phyloP scores from a whole-genome alignment of 2,113 vertebrate species.

The Mobula hypostoma region DNA sequence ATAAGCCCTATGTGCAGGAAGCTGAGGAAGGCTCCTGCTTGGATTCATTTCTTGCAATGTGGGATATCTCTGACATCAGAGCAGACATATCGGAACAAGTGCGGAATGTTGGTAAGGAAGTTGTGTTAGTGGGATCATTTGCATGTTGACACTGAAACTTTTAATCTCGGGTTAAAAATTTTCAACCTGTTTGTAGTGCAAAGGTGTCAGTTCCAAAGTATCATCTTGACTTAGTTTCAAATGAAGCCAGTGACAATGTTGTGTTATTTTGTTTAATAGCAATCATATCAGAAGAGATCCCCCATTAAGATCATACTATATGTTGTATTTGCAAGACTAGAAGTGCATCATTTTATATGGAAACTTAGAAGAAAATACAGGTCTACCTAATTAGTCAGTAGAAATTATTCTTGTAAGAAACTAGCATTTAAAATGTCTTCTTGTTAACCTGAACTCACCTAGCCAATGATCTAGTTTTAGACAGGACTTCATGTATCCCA shows the following conservation, averaged over 20 bases:
- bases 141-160: neutral
- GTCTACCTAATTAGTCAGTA: neutral
- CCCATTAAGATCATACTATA: neutral
- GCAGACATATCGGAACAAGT: slow-evolving; percentile 96
- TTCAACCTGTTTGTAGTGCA: neutral
- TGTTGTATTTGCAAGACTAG: neutral
- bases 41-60: slow-evolving; percentile 96
- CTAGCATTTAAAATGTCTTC: too few species aligned
- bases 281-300: neutral
- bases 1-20: slow-evolving; percentile 92
- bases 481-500: neutral
- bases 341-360: neutral
- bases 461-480: neutral
- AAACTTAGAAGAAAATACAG: neutral
- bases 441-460: too few species aligned
- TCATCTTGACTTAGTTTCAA: neutral
- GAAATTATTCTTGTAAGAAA: too few species aligned
- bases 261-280: neutral
- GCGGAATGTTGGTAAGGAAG: slow-evolving; percentile 84
- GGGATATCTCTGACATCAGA: slow-evolving; percentile 91
- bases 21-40: slow-evolving; percentile 93
- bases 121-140: neutral
- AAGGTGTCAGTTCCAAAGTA: neutral
- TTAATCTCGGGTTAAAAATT: neutral
- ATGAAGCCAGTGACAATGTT: neutral